These are phyloP conservation scores for Macrosteles quadrilineatus DNA, from an alignment of 1,140 invertebrate genomes.

Conservation along the genomic window DNA sequence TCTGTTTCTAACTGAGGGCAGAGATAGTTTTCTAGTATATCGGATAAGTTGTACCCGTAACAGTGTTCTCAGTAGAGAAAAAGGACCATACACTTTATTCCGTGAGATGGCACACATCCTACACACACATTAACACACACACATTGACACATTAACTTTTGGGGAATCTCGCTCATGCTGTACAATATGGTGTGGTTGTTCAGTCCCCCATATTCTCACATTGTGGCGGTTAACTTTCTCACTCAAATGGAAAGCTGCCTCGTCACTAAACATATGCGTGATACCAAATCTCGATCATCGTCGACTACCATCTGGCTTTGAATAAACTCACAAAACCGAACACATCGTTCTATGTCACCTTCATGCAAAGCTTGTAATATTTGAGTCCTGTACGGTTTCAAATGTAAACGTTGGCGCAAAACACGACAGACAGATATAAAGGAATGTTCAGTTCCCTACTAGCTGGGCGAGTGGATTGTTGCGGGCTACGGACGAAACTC, in stretches of 20 bases:
- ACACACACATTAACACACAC: no score
- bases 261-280: not conserved
- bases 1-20: not conserved
- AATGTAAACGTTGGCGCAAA: no score
- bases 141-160: conserved; percentile 32
- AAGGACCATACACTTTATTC: conserved; percentile 17
- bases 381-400: no score
- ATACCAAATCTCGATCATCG: no score
- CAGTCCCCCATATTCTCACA: conserved; percentile 27
- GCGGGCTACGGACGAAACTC: no score
- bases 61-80: not conserved
- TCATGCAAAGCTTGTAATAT: no score
- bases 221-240: conserved; percentile 11
- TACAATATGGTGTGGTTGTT: conserved; percentile 8
- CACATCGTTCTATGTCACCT: no score
- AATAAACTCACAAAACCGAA: no score
- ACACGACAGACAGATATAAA: no score
- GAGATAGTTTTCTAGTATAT: not conserved
- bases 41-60: not conserved
- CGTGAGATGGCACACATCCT: conserved; percentile 5
- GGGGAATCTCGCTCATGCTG: conserved; percentile 31
- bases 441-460: no score
- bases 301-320: no score
- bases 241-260: not conserved
- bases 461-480: no score